A percentile compares a stretch with the other conserved stretches of the same genome.
Evolutionary conservation across 1,140 invertebrate genomes (phyloP).

Genomic region (Varroa destructor): DNA sequence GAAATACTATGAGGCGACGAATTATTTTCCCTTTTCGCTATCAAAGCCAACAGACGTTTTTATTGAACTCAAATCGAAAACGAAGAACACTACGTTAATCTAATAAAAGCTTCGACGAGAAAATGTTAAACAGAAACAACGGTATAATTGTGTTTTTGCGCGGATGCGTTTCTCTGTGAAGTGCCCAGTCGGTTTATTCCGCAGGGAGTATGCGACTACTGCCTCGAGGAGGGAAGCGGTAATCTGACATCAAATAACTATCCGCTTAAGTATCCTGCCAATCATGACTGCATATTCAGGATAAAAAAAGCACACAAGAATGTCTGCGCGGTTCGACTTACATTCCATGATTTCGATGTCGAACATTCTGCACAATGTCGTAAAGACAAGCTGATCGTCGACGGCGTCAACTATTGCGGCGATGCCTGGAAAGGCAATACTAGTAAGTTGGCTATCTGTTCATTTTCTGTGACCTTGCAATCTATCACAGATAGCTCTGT

Average conservation of each 20-base stretch:
- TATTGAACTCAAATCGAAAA: too few species aligned
- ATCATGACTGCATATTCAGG: constrained; percentile 34
- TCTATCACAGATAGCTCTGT: background rate
- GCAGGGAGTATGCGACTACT: constrained; percentile 34
- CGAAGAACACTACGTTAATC: too few species aligned
- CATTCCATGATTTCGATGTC: constrained; percentile 36
- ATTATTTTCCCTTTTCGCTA: too few species aligned
- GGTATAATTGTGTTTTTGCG: too few species aligned
- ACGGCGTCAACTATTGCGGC: constrained; percentile 34
- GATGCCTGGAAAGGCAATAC: constrained; percentile 29
- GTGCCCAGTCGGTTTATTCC: constrained; percentile 15
- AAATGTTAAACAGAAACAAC: too few species aligned
- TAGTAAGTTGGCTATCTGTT: constrained; percentile 20
- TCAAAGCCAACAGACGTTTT: too few species aligned
- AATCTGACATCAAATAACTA: constrained; percentile 35
- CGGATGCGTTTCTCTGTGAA: background rate
- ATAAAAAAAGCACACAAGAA: constrained; percentile 32
- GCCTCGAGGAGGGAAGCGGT: constrained; percentile 35
- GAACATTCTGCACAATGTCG: constrained; percentile 28
- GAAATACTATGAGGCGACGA: too few species aligned
- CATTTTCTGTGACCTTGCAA: background rate
- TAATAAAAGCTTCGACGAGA: too few species aligned
- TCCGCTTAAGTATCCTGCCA: constrained; percentile 31
- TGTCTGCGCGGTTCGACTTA: constrained; percentile 32
- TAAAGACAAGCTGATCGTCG: constrained; percentile 34